Percentiles rank a stretch among this genome's conserved stretches.
phyloP scores from a whole-genome alignment of 1,140 invertebrate genomes.

The Sarcophaga bullata region DNA sequence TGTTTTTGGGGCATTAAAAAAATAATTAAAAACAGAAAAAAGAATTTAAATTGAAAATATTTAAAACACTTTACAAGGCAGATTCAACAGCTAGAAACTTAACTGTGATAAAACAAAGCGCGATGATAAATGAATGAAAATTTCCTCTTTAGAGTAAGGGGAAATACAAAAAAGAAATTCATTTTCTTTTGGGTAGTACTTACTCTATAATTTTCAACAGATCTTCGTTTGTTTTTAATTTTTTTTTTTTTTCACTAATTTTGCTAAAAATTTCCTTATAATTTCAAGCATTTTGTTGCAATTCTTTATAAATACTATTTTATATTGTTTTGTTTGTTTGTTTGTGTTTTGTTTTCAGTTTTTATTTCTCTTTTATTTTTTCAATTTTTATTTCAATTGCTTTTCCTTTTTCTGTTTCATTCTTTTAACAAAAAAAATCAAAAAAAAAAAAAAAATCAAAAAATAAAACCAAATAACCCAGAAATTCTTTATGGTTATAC shows the following conservation, averaged over 20 bases:
- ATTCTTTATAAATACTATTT: background rate
- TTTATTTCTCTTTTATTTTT: background rate
- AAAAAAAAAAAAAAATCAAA: too few species aligned
- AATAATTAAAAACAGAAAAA: background rate
- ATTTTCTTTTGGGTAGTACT: too few species aligned
- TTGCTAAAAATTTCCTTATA: background rate
- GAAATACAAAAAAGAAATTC: too few species aligned
- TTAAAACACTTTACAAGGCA: background rate
- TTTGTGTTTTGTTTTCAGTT: background rate
- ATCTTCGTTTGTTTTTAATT: constrained; percentile 3
- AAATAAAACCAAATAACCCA: background rate
- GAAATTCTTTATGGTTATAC: background rate
- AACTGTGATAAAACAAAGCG: background rate
- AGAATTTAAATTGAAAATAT: background rate
- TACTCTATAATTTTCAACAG: background rate
- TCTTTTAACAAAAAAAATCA: background rate
- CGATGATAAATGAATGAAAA: too few species aligned
- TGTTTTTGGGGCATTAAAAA: too few species aligned
- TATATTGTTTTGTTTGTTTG: background rate
- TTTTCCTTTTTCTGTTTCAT: background rate
- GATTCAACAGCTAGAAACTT: background rate
- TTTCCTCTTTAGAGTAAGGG: too few species aligned
- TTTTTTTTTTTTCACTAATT: background rate
- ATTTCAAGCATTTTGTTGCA: too few species aligned
- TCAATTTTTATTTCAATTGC: background rate